Base-by-base conservation (phyloP, 2,113 vertebrate genomes). In the Condylura cristata region DNA sequence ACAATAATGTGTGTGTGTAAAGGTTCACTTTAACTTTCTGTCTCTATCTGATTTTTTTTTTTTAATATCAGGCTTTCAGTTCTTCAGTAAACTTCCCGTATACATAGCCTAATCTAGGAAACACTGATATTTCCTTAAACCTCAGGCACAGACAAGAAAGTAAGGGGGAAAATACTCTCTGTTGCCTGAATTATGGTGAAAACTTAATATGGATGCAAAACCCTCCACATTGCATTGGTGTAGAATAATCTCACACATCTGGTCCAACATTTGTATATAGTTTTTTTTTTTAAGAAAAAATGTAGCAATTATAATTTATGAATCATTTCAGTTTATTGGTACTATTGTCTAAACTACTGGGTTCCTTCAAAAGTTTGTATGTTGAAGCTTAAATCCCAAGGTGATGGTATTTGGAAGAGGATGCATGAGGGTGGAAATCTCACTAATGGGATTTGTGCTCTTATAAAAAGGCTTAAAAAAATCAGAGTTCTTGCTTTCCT, bases 241-340 rank as follows among this genome's bases (percentile, higher is more conserved):
- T 3, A 68, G 56, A 90, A 91, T 95, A 85, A 82, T n/a, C 48
- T 7, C 84, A 51, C 83, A 76, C 9, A 16, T 93, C 94, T 92
- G 70, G 87, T 72, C 37, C 83, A 79, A 30, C 16, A 58, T 32
- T 68, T 76, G 83, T 60, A 4, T 26, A 41, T 58, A 61, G 11
- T 11, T 61, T 61, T n/a, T n/a, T n/a, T n/a, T n/a, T n/a, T n/a
- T n/a, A 60, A 60, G 12, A 74, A 13, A 3, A 37, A 61, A 16
- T 46, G 14, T 28, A 51, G 14, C 20, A 80, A 92, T 83, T 37
- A 39, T 85, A 90, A 75, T 90, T 68, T 91, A 94, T 84, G 86
- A 97, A 97, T 96, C 71, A 96, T 75, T 93, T 93, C 97, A 75
- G 78, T 74, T 95, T 97, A 24, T 56, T 96, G 10, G 34, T 92